Base-by-base conservation (phyloP, 2,797 vertebrate species). In the Trichosurus vulpecula region DNA sequence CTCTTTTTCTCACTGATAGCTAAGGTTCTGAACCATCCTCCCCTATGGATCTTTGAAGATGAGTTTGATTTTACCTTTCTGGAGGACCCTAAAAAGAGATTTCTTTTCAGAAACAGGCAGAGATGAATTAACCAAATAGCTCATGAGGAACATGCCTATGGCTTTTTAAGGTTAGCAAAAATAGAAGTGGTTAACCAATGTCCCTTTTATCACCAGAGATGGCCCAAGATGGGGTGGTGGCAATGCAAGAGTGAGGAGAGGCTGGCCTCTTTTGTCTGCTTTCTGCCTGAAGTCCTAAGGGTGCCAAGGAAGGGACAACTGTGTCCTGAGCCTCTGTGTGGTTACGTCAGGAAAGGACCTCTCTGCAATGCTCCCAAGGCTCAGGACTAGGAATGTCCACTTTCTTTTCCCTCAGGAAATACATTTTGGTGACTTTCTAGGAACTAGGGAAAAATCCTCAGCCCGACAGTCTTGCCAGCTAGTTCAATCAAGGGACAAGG, bases 1-100 rank as follows among this genome's bases (percentile, higher is more conserved):
- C 94, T 95, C 58, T 90, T 95, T 90, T 95, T 61, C 94, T 96
- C 90, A 56, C 74, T 96, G 92, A 97, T 96, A 94, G 92, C 87
- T 97, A 95, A 91, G 93, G 81, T 66, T 92, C 74, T 97, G 90
- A 97, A 94, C 58, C 91, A 41, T 74, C 94, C 54, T 57, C 94
- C 92, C 89, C 74, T 27, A 11, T 87, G 9, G 41, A 10, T 47
- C 74, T 97, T 97, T 98, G 96, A 98, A 97, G 96, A 96, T 51
- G 41, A 87, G 9, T 51, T 11, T 87, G n/a, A 87, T 41, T 81
- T 81, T 47, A 87, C 25, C 74, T 87, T 51, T 87, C 74, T 91
- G 61, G 90, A 92, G 95, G 54, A 92, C 41, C 51, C 94, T 92
- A 27, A 94, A 94, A 81, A 74, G 58, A 97, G 90, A 94, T 92